These are phyloP conservation scores for Piaya cayana DNA, from an alignment of 2,113 vertebrate species.

Conservation along the genomic window DNA sequence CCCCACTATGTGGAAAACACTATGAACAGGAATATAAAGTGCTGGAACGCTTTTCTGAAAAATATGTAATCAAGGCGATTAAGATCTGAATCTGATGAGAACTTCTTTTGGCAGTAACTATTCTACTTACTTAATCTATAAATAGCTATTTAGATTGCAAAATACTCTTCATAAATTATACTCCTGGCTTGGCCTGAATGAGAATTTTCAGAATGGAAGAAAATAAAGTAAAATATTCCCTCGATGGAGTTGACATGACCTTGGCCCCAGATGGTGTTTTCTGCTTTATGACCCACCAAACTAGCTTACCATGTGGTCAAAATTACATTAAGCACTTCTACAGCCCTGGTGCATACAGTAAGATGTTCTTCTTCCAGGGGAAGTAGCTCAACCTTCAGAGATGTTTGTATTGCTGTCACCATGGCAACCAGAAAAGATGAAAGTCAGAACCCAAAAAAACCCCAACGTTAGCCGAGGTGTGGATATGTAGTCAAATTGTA, in stretches of 20 bases:
- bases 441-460: neutral
- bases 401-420: conserved; percentile 67
- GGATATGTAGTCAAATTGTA: conserved; percentile 21
- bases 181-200: neutral
- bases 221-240: neutral
- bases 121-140: neutral
- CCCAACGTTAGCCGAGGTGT: neutral
- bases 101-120: neutral
- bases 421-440: conserved; percentile 53
- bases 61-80: neutral
- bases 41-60: neutral
- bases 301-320: conserved; percentile 56
- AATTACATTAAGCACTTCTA: conserved; percentile 49
- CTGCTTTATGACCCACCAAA: conserved; percentile 53
- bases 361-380: neutral
- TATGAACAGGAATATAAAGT: neutral
- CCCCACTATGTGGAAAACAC: neutral
- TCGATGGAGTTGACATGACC: neutral
- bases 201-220: neutral
- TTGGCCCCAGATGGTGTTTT: neutral
- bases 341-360: neutral
- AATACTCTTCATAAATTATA: neutral
- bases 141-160: neutral
- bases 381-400: conserved; percentile 50
- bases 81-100: neutral